Conservation (phyloP, 2,888 invertebrate genomes). For the Leptinotarsa peninsularis region DNA sequence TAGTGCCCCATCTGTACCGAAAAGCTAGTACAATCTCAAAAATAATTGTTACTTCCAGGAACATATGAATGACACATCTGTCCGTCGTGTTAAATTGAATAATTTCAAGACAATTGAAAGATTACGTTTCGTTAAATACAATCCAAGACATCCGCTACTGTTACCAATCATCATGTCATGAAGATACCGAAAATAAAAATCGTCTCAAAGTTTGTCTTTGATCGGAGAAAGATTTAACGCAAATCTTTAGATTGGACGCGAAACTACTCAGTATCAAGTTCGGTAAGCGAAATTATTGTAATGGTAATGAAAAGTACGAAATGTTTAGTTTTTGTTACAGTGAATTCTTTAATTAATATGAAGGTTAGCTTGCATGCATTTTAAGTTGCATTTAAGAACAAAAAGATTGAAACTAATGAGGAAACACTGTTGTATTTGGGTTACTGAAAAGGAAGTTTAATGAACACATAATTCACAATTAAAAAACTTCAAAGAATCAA, state of each 20-base stretch:
- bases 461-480: neutral
- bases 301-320: neutral
- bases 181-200: conserved; percentile 22
- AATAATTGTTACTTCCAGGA: conserved; percentile 10
- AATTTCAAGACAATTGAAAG: conserved; percentile 45
- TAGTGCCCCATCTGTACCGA: neutral
- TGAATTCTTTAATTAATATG: neutral
- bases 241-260: conserved; percentile 21
- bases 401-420: neutral
- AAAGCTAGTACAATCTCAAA: neutral
- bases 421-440: neutral
- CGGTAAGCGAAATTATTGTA: conserved; percentile 14
- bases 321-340: neutral
- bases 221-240: conserved; percentile 17
- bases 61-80: conserved; percentile 21
- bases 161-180: conserved; percentile 10
- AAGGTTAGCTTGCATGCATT: conserved; percentile 1
- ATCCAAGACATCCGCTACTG: conserved; percentile 38
- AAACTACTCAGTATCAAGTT: conserved; percentile 24
- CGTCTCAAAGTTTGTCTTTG: conserved; percentile 26
- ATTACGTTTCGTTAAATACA: conserved; percentile 34
- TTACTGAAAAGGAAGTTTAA: too few species aligned
- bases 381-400: neutral
- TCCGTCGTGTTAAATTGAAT: conserved; percentile 35
- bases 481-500: too few species aligned